Conservation (phyloP, 1,140 invertebrate species). For the Tribolium castaneum region DNA sequence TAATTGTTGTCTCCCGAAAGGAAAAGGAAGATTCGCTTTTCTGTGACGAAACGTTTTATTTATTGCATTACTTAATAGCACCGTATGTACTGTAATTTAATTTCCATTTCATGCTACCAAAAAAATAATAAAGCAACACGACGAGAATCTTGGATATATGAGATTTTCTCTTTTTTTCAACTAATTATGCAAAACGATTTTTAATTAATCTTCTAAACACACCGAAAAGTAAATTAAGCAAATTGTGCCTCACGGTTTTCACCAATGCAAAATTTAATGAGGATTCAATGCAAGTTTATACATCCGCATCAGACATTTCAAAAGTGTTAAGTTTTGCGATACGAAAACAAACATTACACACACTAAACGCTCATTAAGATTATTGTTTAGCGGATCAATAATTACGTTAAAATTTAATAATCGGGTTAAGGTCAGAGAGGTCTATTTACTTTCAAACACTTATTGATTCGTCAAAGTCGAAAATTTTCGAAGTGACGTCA, state of each 20-base stretch:
- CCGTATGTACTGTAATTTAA: not conserved
- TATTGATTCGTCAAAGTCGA: not conserved
- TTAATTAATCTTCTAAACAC: not conserved
- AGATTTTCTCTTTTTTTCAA: not conserved
- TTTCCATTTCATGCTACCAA: not conserved
- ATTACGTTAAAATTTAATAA: not conserved
- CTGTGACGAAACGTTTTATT: not conserved
- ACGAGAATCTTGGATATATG: not conserved
- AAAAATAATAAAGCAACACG: not conserved
- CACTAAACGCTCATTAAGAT: not conserved
- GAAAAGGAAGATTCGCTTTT: not conserved
- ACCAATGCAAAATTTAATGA: slow-evolving; percentile 4
- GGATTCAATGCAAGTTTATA: not conserved
- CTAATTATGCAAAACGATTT: not conserved
- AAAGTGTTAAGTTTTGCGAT: not conserved
- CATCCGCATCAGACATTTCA: not conserved
- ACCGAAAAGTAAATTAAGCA: slow-evolving; percentile 8
- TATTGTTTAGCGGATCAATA: slow-evolving; percentile 1
- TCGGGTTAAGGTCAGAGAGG: not conserved
- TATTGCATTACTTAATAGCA: not conserved
- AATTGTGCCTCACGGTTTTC: slow-evolving; percentile 4
- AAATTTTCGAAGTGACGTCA: not conserved
- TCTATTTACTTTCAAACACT: not conserved
- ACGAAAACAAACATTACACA: not conserved
- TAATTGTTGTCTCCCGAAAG: not conserved